Percentiles rank a stretch among this genome's conserved stretches.
Evolutionary conservation across 2,113 vertebrate genomes (phyloP).

Genomic region (Psittacus erithacus): DNA sequence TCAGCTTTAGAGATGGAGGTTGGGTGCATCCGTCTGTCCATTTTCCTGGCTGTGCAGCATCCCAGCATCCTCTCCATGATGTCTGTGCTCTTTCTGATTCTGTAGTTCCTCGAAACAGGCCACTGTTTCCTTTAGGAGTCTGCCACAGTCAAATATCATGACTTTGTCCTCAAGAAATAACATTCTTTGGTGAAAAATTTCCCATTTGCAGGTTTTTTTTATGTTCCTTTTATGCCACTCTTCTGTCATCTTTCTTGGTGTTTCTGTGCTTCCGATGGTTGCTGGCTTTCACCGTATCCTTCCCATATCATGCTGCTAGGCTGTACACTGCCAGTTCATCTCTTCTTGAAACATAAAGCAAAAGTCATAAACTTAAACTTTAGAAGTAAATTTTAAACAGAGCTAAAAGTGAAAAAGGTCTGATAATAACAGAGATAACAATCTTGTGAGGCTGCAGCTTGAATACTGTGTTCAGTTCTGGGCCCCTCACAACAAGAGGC

Average conservation of each 20-base stretch:
- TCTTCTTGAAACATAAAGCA: background rate
- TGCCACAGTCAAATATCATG: background rate
- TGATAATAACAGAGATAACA: background rate
- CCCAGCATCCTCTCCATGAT: background rate
- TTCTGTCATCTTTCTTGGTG: background rate
- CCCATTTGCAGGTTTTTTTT: background rate
- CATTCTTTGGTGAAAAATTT: background rate
- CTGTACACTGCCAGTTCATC: background rate
- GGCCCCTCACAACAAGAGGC: background rate
- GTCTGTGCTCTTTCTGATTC: background rate
- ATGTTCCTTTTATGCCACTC: background rate
- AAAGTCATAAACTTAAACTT: background rate
- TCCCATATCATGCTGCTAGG: background rate
- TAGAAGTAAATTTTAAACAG: background rate
- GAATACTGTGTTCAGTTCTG: background rate
- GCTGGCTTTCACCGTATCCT: background rate
- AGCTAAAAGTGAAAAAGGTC: background rate
- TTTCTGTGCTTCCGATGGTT: background rate
- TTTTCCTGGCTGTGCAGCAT: background rate
- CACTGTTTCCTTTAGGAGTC: background rate
- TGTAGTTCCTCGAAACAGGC: background rate
- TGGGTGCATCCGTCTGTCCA: fast-evolving
- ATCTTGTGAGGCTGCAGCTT: background rate
- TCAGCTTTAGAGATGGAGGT: background rate
- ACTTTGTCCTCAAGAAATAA: background rate